Conservation (phyloP, 2,113 vertebrate genomes). For the Microcebus griseorufus region DNA sequence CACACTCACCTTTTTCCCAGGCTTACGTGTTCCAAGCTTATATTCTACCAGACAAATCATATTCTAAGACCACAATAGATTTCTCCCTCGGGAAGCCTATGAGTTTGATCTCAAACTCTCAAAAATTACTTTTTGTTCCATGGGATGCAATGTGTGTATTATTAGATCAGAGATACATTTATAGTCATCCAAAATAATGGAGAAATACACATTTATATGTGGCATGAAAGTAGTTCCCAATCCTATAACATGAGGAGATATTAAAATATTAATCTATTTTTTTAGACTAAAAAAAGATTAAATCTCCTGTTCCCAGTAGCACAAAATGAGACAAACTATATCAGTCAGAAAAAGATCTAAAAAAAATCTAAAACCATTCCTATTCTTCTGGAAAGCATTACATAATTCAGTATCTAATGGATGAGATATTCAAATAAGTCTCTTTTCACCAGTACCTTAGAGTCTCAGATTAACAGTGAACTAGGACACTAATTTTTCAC, state of each 20-base stretch:
- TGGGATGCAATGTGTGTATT: not conserved
- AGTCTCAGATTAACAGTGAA: not conserved
- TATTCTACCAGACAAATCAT: slow-evolving; percentile 7
- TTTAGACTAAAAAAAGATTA: slow-evolving; percentile 54
- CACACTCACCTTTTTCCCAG: not conserved
- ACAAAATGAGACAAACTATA: slow-evolving; percentile 65
- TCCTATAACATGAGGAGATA: slow-evolving; percentile 43
- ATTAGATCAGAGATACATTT: slow-evolving; percentile 27
- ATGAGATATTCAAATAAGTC: not conserved
- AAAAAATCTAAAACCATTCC: slow-evolving; percentile 30
- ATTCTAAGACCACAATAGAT: not conserved
- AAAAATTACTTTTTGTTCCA: slow-evolving; percentile 33
- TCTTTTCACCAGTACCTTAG: not conserved
- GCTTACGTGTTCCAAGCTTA: not conserved
- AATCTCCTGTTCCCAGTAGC: slow-evolving; percentile 26
- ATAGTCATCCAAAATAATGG: slow-evolving; percentile 13
- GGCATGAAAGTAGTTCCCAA: not conserved
- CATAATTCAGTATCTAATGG: slow-evolving; percentile 17
- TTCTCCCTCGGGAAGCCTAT: not conserved
- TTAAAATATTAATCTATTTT: slow-evolving; percentile 49
- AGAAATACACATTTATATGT: not conserved
- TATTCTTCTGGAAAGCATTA: slow-evolving; percentile 48
- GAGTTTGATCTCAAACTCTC: slow-evolving; percentile 28
- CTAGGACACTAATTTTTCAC: not conserved
- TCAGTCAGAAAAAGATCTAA: slow-evolving; percentile 28